A percentile compares a stretch with the other conserved stretches of the same genome.
phyloP scores from a whole-genome alignment of 2,797 vertebrate genomes.

The Tachyglossus aculeatus region DNA sequence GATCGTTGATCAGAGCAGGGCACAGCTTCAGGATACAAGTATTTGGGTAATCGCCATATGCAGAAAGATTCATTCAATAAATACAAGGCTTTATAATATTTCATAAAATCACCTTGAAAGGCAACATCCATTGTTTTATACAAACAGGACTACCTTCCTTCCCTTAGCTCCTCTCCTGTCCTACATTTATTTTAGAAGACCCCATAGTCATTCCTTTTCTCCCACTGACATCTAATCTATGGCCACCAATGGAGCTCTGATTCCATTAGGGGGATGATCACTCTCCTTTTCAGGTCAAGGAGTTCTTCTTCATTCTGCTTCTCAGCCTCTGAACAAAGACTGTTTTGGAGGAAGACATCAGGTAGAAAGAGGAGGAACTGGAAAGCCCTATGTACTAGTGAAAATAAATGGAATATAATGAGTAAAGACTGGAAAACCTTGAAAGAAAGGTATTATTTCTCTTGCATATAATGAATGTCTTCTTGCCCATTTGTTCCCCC shows the following conservation, averaged over 20 bases:
- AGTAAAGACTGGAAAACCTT: background rate
- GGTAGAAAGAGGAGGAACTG: background rate
- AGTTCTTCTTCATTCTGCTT: background rate
- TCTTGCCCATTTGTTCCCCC: background rate
- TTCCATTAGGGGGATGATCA: background rate
- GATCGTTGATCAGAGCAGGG: no score
- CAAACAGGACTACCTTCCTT: no score
- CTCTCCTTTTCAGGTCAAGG: background rate
- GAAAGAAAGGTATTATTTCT: background rate
- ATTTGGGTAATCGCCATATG: background rate
- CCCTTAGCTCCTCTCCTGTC: no score
- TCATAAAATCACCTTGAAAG: conserved; percentile 1
- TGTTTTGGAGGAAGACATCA: background rate
- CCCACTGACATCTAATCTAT: no score
- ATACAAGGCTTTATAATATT: background rate
- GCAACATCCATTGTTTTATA: no score
- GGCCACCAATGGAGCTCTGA: no score
- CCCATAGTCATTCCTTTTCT: no score
- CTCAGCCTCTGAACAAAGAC: conserved; percentile 6
- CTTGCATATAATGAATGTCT: background rate
- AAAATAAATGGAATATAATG: no score
- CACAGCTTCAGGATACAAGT: no score
- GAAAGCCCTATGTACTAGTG: no score
- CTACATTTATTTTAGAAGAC: no score
- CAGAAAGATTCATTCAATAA: background rate